A percentile compares a stretch with the other conserved stretches of the same genome.
These are phyloP conservation scores for Clarias platycephalus DNA, from an alignment of 2,797 vertebrate genomes.

Conservation along the genomic window DNA sequence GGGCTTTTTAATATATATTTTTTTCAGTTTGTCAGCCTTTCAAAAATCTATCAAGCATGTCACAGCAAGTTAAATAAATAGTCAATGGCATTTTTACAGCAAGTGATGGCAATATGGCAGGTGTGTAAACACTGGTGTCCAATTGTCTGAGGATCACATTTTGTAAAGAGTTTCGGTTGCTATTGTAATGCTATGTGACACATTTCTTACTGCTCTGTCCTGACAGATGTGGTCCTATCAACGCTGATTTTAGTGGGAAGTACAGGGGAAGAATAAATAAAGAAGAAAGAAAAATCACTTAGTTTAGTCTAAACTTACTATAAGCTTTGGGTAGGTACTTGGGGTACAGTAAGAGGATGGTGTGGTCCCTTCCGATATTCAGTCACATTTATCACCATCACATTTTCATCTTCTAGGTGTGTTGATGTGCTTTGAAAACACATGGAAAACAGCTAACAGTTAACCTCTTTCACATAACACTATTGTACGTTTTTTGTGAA, in stretches of 20 bases:
- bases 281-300: not conserved
- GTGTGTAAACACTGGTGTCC: constrained; percentile 24
- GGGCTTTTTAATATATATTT: not conserved
- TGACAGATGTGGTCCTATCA: not conserved
- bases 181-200: constrained; percentile 1
- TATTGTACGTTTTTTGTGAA: not conserved
- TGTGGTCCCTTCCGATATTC: not conserved
- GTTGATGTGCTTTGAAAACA: not conserved
- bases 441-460: not conserved
- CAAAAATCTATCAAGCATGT: not conserved
- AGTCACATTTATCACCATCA: not conserved
- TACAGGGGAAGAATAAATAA: not conserved
- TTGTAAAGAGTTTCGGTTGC: constrained; percentile 12
- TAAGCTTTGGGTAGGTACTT: not conserved
- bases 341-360: not conserved
- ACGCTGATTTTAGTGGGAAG: not conserved
- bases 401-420: not conserved
- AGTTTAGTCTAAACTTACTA: not conserved
- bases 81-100: not conserved
- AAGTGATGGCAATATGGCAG: constrained; percentile 17
- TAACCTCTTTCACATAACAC: not conserved
- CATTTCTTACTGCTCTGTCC: not conserved
- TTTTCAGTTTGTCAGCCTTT: not conserved
- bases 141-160: not conserved
- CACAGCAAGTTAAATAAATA: constrained; percentile 12